These are phyloP conservation scores for Phalacrocorax brasilianus DNA, from an alignment of 2,113 vertebrate genomes.

Conservation along the genomic window DNA sequence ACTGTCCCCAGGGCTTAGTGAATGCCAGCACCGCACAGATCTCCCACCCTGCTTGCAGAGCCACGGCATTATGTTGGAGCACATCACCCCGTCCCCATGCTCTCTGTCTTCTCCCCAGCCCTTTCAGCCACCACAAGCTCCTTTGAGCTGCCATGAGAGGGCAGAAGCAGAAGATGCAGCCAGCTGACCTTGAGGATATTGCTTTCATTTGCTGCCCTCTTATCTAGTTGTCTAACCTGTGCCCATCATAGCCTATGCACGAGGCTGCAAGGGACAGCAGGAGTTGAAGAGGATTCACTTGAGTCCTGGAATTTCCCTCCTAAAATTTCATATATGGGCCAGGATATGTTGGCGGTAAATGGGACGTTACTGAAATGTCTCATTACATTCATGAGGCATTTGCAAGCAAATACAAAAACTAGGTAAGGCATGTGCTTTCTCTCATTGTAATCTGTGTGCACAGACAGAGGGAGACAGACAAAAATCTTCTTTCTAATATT, in stretches of 20 bases:
- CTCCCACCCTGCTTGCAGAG: neutral
- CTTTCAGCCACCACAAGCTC: neutral
- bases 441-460: neutral
- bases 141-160: neutral
- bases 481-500: neutral
- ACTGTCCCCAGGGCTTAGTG: neutral
- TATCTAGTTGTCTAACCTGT: accelerated
- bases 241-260: neutral
- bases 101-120: neutral
- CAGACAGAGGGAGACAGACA: neutral
- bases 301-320: neutral
- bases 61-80: neutral
- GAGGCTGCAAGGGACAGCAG: neutral
- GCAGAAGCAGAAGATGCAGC: neutral
- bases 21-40: neutral
- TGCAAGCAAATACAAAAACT: neutral
- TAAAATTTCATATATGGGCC: neutral
- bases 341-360: neutral
- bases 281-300: neutral
- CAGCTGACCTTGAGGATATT: neutral
- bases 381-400: neutral
- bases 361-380: neutral
- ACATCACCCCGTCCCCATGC: neutral
- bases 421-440: neutral
- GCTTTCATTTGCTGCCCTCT: neutral